phyloP scores from a whole-genome alignment of 2,797 vertebrate genomes.

The Brachyalestes nurse region DNA sequence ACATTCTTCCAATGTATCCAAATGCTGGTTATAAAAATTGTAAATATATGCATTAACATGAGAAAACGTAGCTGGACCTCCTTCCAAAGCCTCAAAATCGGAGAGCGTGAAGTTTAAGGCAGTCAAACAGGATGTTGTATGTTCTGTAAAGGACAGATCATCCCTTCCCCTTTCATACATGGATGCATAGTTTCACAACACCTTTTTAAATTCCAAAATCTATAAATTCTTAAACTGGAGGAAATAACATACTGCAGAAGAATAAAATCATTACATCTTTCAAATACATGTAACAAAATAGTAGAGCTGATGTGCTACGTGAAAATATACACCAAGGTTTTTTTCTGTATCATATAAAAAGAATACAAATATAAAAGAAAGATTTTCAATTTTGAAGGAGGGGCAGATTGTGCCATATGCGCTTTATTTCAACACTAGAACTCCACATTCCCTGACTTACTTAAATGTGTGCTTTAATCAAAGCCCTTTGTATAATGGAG shows the following conservation, averaged over 20 bases:
- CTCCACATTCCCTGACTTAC: background rate
- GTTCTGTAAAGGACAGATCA: background rate
- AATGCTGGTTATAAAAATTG: constrained; percentile 13
- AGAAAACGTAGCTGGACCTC: background rate
- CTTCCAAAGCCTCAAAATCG: constrained; percentile 12
- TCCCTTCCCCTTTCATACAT: background rate
- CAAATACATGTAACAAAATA: constrained; percentile 9
- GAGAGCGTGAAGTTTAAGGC: constrained; percentile 68
- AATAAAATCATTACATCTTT: constrained; percentile 11
- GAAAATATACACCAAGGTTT: background rate
- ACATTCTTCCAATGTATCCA: background rate
- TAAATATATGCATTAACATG: background rate
- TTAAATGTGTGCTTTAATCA: background rate
- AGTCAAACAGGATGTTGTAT: constrained; percentile 75
- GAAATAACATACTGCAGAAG: background rate
- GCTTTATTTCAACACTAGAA: background rate
- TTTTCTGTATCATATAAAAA: constrained; percentile 43
- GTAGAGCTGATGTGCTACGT: background rate
- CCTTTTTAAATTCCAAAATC: background rate
- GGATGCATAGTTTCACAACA: background rate
- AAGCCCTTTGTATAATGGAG: background rate
- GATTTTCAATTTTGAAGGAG: background rate
- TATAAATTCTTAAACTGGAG: background rate
- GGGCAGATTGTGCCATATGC: background rate
- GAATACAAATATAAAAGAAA: constrained; percentile 33